Base-by-base conservation (phyloP, 64 coral and sea anemone genomes). In the Porites lutea region DNA sequence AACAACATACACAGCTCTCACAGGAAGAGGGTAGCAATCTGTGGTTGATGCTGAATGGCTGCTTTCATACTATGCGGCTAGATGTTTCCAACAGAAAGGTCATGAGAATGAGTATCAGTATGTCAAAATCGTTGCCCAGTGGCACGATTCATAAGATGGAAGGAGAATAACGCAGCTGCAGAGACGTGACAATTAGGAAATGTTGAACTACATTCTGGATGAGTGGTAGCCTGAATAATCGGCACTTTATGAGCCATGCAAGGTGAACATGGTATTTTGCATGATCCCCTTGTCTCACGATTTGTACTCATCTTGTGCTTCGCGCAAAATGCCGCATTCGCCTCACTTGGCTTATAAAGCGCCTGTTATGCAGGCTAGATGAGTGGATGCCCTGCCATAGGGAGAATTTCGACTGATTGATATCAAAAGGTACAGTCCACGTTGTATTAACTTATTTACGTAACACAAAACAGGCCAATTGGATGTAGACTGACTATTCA, bases 301-400 rank as follows among this genome's bases (percentile, higher is more conserved):
- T 37, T 37, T 37, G 27, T 1, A 37, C 27, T 37, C 27, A 37
- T 37, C 27, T 37, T 1, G 27, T 37, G 27, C 27, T 37, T 37
- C 27, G 27, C 27, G 27, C 27, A 37, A 37, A 37, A 37, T 37
- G 27, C 27, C 27, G 1, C 27, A 37, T 37, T 37, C 1, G 27
- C n/a, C n/a, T n/a, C n/a, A n/a, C n/a, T n/a, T n/a, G n/a, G n/a
- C n/a, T n/a, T n/a, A n/a, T n/a, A n/a, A n/a, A n/a, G n/a, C n/a
- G n/a, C n/a, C n/a, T n/a, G n/a, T n/a, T n/a, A n/a, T n/a, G n/a
- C n/a, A n/a, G n/a, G n/a, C n/a, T n/a, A n/a, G n/a, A n/a, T n/a
- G n/a, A n/a, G n/a, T n/a, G 90, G 80, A 93, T 96, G 27, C 95
- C 95, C 14, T 96, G 95, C 90, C 79, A 92, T 63, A 22, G 18